Evolutionary conservation across 2,888 invertebrate genomes (phyloP).

Genomic region (Acanthosepion lycidas): DNA sequence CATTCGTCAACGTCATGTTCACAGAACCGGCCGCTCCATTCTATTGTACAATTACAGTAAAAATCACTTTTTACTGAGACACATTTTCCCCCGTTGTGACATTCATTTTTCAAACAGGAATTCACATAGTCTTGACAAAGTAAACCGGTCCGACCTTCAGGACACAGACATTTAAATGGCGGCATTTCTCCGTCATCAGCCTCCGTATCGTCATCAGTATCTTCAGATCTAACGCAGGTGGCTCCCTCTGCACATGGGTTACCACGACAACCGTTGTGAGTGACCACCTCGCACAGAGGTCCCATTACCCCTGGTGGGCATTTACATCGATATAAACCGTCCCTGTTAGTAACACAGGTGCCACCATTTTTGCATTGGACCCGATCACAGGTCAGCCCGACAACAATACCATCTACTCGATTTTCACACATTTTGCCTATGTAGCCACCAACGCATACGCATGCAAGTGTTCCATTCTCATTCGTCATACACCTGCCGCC

Average conservation of each 20-base stretch:
- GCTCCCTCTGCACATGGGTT: conserved; percentile 34
- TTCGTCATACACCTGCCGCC: not conserved
- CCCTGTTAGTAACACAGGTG: not conserved
- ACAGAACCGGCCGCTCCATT: not conserved
- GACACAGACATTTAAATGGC: conserved; percentile 23
- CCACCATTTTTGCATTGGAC: conserved; percentile 34
- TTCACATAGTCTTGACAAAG: not conserved
- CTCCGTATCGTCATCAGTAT: not conserved
- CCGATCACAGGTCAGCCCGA: not conserved
- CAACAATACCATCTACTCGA: not conserved
- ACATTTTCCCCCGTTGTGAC: not conserved
- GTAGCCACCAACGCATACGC: conserved; percentile 24
- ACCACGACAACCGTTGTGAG: not conserved
- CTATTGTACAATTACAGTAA: not conserved
- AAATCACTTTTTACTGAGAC: not conserved
- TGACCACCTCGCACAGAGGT: conserved; percentile 39
- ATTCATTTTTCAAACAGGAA: conserved; percentile 37
- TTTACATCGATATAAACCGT: not conserved
- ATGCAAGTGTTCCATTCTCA: not conserved
- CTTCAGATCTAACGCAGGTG: not conserved
- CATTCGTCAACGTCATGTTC: conserved; percentile 42
- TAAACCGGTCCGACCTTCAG: conserved; percentile 8
- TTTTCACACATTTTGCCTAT: not conserved
- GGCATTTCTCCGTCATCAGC: not conserved
- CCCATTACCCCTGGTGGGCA: conserved; percentile 38